Percentiles rank a stretch among this genome's conserved stretches.
Conservation (phyloP, 2,888 invertebrate species). For the Micoletzkya japonica region DNA sequence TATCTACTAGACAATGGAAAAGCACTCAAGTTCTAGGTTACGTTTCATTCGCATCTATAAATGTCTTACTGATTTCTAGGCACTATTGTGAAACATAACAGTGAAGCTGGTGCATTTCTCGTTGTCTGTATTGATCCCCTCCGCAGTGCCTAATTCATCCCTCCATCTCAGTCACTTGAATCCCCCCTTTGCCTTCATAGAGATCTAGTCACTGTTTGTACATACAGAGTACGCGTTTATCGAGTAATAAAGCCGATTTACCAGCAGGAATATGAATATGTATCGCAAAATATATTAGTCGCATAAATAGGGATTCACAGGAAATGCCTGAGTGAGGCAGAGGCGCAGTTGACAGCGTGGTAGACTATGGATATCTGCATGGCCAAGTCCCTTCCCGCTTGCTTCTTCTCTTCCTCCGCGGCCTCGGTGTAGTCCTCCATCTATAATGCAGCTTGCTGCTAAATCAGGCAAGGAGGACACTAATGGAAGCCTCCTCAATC, state of each 20-base stretch:
- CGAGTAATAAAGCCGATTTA: not conserved
- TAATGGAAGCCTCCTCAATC: constrained; percentile 32
- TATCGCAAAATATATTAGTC: not conserved
- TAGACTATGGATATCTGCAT: constrained; percentile 26
- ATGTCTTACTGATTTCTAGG: not conserved
- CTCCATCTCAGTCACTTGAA: constrained; percentile 14
- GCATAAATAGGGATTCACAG: not conserved
- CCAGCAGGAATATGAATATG: not conserved
- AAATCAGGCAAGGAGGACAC: not conserved
- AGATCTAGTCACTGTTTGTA: not conserved
- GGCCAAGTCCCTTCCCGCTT: constrained; percentile 21
- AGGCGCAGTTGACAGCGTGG: constrained; percentile 22
- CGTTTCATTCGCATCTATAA: not conserved
- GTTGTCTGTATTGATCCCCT: no score
- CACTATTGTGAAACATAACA: no score
- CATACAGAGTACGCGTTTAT: not conserved
- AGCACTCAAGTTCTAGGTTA: not conserved
- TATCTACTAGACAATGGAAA: not conserved
- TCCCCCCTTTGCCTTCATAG: not conserved
- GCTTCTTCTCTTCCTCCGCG: not conserved
- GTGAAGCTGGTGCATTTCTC: no score
- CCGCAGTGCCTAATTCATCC: no score
- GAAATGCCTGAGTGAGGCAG: not conserved
- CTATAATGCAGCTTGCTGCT: not conserved
- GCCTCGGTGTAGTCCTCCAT: constrained; percentile 13